Conservation (phyloP, 2,797 vertebrate species). For the Aplochiton taeniatus region DNA sequence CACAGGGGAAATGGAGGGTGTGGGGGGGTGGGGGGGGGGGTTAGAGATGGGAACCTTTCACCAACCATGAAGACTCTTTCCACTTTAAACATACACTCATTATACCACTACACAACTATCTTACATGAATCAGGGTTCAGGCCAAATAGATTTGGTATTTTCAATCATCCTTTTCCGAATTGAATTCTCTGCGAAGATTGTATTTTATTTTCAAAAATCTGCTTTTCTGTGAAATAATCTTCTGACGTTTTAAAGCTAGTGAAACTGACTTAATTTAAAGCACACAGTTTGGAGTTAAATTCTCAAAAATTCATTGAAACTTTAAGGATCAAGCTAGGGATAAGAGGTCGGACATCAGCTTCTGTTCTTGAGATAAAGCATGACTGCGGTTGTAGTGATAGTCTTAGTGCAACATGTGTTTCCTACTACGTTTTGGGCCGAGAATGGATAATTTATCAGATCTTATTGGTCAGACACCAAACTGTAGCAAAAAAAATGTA, state of each 20-base stretch:
- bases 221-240: too few species aligned
- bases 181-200: too few species aligned
- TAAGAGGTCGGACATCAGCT: background rate
- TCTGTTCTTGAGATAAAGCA: background rate
- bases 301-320: constrained; percentile 26
- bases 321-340: constrained; percentile 22
- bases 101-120: constrained; percentile 18
- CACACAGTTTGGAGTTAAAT: background rate
- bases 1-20: constrained; percentile 55
- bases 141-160: too few species aligned
- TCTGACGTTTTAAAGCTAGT: too few species aligned
- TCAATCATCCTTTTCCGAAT: too few species aligned
- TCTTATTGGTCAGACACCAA: constrained; percentile 25
- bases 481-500: constrained; percentile 11
- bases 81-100: constrained; percentile 21
- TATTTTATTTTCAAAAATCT: too few species aligned
- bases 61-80: constrained; percentile 29
- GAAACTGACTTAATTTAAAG: too few species aligned
- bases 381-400: background rate
- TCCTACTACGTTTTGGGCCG: constrained; percentile 14
- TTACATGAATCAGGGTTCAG: too few species aligned
- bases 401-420: constrained; percentile 23
- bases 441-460: constrained; percentile 38
- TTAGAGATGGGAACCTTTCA: constrained; percentile 59
- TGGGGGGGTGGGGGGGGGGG: constrained; percentile 69